Evolutionary conservation across 2,888 invertebrate genomes (phyloP).

Genomic region (Muscina levida): DNA sequence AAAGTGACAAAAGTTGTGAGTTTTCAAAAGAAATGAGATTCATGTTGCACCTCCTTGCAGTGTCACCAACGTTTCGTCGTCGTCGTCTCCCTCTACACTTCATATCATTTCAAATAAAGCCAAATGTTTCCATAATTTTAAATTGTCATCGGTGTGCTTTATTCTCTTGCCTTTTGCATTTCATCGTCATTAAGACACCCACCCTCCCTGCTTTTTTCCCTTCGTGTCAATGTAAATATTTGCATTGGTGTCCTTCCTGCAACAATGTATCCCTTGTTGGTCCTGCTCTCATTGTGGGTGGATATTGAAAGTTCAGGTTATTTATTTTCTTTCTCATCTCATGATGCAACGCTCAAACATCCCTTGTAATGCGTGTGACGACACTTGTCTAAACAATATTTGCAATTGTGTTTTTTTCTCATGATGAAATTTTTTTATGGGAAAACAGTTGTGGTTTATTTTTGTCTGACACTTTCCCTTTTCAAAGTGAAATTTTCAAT

Average conservation of each 20-base stretch:
- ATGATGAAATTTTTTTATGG: slow-evolving; percentile 10
- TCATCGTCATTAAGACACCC: slow-evolving; percentile 24
- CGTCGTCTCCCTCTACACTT: neutral
- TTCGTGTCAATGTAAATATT: slow-evolving; percentile 58
- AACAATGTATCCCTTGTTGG: slow-evolving; percentile 25
- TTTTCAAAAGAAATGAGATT: slow-evolving; percentile 19
- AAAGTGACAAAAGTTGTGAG: slow-evolving; percentile 6
- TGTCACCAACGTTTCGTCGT: no score
- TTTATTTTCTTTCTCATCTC: slow-evolving; percentile 17
- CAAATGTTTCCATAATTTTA: slow-evolving; percentile 25
- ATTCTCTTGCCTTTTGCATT: neutral
- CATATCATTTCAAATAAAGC: slow-evolving; percentile 5
- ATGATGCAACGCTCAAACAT: neutral
- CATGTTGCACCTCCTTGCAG: neutral
- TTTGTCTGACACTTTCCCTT: neutral
- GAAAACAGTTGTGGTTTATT: slow-evolving; percentile 44
- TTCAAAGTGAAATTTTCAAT: neutral
- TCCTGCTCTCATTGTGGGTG: slow-evolving; percentile 14
- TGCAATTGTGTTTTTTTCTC: slow-evolving; percentile 43
- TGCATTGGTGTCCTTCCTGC: slow-evolving; percentile 49
- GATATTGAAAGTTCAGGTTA: neutral
- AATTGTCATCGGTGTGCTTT: slow-evolving; percentile 29
- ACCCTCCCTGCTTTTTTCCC: neutral
- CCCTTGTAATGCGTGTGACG: neutral
- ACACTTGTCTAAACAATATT: slow-evolving; percentile 59